phyloP scores from a whole-genome alignment of 2,888 invertebrate genomes.

The Cataglyphis cursor region DNA sequence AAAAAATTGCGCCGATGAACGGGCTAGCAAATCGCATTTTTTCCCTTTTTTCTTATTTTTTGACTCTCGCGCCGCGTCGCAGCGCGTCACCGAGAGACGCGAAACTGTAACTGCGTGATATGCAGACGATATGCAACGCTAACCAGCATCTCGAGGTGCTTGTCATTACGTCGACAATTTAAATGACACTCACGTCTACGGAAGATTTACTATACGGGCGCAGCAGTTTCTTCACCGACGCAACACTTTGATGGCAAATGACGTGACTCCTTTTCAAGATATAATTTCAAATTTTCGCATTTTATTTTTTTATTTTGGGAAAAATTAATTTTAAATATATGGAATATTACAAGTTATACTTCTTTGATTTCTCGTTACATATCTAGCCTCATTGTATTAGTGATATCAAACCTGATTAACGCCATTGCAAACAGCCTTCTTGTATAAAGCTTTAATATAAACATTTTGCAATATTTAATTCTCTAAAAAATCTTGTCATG shows the following conservation, averaged over 20 bases:
- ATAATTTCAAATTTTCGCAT: neutral
- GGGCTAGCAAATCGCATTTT: conserved; percentile 63
- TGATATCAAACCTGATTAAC: neutral
- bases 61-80: neutral
- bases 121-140: conserved; percentile 56
- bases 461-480: conserved; percentile 11
- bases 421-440: neutral
- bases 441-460: neutral
- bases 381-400: neutral
- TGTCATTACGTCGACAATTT: conserved; percentile 52
- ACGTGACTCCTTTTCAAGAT: conserved; percentile 17
- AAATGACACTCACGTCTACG: conserved; percentile 55
- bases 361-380: neutral
- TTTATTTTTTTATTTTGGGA: neutral
- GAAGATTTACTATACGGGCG: conserved; percentile 25
- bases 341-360: conserved; percentile 1
- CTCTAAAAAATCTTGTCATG: neutral
- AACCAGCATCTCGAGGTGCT: conserved; percentile 56
- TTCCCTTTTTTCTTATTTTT: neutral
- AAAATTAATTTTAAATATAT: neutral
- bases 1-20: conserved; percentile 65
- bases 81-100: neutral
- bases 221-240: conserved; percentile 31
- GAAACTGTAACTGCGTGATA: conserved; percentile 34
- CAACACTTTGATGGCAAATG: conserved; percentile 1